Evolutionary conservation across 2,797 vertebrate genomes (phyloP), one percentile per base, ranked within the genome.

Genomic region (Apogon talboti): DNA sequence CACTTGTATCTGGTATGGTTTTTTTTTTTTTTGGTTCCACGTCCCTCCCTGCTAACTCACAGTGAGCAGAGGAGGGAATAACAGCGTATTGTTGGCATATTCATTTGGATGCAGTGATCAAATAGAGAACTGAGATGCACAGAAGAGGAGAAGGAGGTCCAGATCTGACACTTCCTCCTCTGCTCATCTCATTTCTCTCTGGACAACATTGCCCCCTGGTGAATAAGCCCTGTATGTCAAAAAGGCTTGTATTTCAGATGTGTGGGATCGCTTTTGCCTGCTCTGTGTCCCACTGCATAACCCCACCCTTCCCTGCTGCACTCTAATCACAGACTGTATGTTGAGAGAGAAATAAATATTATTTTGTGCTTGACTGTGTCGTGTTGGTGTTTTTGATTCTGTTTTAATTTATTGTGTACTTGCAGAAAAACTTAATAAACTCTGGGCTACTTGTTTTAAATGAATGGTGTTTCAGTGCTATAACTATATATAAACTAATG

Each of bases 321-420:
- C 91, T 93, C 92, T 83, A 91, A 89, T 81, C 90, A 94, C 93
- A 84, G 87, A 94, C 76, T 96, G 94, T 97, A 94, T 95, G 91
- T 92, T 90, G 91, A 94, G 92, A 93, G 93, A 93, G 85, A 95
- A 98, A 98, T 97, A 96, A 96, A 97, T 90, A 91, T 92, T 93
- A 93, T 95, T 96, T 98, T 96, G 94, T 97, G 95, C 95, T 96
- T 95, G 95, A 96, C 92, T 82, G 84, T 55, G 9, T 48, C 4
- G 76, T 84, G 14, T 78, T 15, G 43, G 45, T 61, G 13, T 75
- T 65, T 72, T 63, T 65, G 48, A 71, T 65, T 37, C 5, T 3
- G 9, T 19, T 33, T 60, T 3, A 16, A 21, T 38, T 37, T 21
- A 15, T 58, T 19, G 3, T 12, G 11, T 37, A 11, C 11, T 18